These are phyloP conservation scores for Alviniconcha marisindica DNA, from an alignment of 1,140 invertebrate species.

Conservation along the genomic window DNA sequence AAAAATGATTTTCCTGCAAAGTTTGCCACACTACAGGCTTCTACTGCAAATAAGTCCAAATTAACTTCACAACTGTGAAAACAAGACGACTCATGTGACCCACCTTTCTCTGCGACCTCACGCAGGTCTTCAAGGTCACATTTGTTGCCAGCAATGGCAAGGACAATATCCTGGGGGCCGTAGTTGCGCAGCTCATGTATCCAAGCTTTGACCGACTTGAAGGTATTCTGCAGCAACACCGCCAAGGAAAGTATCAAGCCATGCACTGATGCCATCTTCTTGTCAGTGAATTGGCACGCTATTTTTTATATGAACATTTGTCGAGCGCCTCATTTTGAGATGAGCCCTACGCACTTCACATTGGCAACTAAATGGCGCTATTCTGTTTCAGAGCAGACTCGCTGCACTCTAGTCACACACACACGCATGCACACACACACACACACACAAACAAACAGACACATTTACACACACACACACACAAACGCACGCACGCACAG, in stretches of 20 bases:
- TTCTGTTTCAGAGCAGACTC: too few species aligned
- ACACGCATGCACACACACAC: too few species aligned
- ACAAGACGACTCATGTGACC: not conserved
- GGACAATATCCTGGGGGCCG: slow-evolving; percentile 86
- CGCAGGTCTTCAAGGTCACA: slow-evolving; percentile 83
- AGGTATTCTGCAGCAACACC: slow-evolving; percentile 91
- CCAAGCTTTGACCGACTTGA: slow-evolving; percentile 93
- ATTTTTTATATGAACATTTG: not conserved
- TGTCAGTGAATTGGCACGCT: too few species aligned
- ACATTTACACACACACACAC: not conserved
- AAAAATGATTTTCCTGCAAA: not conserved
- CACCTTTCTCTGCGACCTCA: slow-evolving; percentile 78
- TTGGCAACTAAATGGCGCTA: too few species aligned
- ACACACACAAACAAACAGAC: not conserved
- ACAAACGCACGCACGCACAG: not conserved
- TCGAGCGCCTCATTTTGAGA: too few species aligned
- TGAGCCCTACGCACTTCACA: too few species aligned
- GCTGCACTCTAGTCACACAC: too few species aligned
- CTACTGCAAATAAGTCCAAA: too few species aligned
- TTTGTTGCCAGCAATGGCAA: slow-evolving; percentile 93
- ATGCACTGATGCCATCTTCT: too few species aligned
- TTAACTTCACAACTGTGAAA: too few species aligned
- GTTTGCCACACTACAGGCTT: not conserved
- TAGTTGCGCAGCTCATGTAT: slow-evolving; percentile 90
- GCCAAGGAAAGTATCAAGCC: too few species aligned